phyloP scores from a whole-genome alignment of 2,113 vertebrate species.

The Nothobranchius furzeri region DNA sequence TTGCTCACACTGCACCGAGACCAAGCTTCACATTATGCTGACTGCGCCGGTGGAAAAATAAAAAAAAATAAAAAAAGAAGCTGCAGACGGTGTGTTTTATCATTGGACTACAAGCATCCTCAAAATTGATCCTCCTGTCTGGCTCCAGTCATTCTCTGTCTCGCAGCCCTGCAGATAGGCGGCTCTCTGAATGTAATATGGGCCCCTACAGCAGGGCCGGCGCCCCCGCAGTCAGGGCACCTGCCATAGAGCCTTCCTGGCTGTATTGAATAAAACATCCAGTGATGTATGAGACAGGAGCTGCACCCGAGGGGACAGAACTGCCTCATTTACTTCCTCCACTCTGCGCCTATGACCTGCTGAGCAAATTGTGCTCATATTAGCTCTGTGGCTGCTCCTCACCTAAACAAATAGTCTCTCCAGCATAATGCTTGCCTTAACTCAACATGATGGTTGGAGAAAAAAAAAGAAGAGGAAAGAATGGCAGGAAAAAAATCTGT shows the following conservation, averaged over 20 bases:
- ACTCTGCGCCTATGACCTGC: constrained; percentile 78
- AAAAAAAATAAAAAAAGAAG: constrained; percentile 1
- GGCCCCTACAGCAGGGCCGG: constrained; percentile 71
- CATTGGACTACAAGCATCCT: constrained; percentile 62
- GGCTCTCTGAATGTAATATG: constrained; percentile 73
- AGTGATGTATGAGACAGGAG: constrained; percentile 81
- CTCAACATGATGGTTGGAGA: constrained; percentile 74
- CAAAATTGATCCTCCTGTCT: constrained; percentile 54
- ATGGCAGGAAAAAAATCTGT: constrained; percentile 58
- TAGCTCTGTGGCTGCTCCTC: constrained; percentile 80
- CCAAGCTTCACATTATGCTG: constrained; percentile 61
- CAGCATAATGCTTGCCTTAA: constrained; percentile 77
- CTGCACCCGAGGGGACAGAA: constrained; percentile 78
- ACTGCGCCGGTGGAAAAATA: constrained; percentile 40
- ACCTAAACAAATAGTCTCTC: constrained; percentile 80
- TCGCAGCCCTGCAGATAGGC: constrained; percentile 56
- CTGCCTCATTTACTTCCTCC: constrained; percentile 81
- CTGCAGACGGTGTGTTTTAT: constrained; percentile 60
- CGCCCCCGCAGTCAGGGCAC: constrained; percentile 74
- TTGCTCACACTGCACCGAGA: constrained; percentile 47
- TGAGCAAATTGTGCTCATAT: constrained; percentile 82
- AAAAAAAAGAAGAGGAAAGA: constrained; percentile 50
- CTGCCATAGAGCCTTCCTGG: constrained; percentile 76
- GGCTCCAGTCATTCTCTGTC: constrained; percentile 55
- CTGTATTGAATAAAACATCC: constrained; percentile 84